Evolutionary conservation across 2,888 invertebrate species (phyloP), one percentile per base, ranked within the genome.

Genomic region (Temnothorax rugatulus): DNA sequence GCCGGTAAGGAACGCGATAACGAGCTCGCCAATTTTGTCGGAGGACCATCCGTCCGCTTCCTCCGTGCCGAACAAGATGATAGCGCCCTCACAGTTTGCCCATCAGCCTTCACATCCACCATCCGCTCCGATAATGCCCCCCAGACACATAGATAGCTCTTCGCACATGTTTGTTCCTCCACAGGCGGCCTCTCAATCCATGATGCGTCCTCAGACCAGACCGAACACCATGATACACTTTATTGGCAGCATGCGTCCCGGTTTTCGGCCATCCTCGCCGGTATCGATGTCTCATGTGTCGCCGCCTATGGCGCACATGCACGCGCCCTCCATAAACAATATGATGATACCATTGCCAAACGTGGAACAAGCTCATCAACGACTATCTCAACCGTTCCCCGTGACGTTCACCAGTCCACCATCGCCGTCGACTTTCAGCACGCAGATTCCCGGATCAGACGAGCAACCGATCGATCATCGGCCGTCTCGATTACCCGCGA

Each of bases 221-320:
- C 91, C 91, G 0, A 88, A 77, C 50, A 84, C 83, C 3, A 83
- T 84, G 82, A 85, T 88, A 84, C 91, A 89, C 18, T 84, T 87
- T 9, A 76, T 89, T 25, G 87, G 87, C 9, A 84, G 86, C 63
- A 84, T 87, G 86, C 85, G 86, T 11, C 91, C 90, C 0, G 82
- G 85, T 2, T 88, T 87, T 2, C 82, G 90, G n/a, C 85, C 84
- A 15, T 82, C 86, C 64, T n/a, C 86, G 41, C 68, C 68, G n/a
- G 11, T 87, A 44, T 66, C 88, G 11, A 77, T 91, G 82, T 71
- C 84, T 29, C 88, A 88, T 18, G 85, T 86, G 77, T 88, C 90
- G 11, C 89, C 91, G 1, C 90, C 91, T 38, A 91, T 91, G 87
- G 84, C 91, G 25, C 91, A 90, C 64, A 88, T 92, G 79, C 90